phyloP scores from a whole-genome alignment of 2,797 vertebrate genomes.

The Vespertilio murinus region DNA sequence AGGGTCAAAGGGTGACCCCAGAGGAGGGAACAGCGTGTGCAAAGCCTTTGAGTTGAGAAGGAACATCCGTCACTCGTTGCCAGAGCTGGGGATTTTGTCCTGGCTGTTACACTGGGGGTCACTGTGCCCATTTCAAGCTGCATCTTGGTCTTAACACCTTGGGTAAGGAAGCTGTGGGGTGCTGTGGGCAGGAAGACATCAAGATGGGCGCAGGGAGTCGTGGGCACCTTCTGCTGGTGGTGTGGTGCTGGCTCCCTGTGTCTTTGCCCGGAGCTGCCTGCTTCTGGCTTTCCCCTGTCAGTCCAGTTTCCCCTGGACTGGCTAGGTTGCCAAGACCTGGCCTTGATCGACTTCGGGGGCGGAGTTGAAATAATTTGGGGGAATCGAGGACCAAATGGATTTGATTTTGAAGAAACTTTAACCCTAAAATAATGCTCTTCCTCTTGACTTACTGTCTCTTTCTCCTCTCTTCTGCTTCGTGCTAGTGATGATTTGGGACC shows the following conservation, averaged over 20 bases:
- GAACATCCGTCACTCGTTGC: neutral
- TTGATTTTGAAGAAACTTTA: slow-evolving; percentile 23
- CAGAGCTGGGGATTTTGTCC: neutral
- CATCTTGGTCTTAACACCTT: neutral
- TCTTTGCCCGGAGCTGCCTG: neutral
- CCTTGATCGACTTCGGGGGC: neutral
- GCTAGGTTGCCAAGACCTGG: neutral
- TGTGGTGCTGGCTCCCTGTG: neutral
- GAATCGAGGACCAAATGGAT: neutral
- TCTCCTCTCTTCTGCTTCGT: slow-evolving; percentile 74
- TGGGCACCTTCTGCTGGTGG: neutral
- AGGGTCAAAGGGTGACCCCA: neutral
- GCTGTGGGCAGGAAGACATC: neutral
- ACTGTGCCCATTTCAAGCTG: neutral
- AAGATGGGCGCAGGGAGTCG: neutral
- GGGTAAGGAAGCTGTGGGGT: neutral
- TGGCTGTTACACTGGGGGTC: neutral
- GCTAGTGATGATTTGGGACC: slow-evolving; percentile 72
- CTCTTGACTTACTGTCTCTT: slow-evolving; percentile 59
- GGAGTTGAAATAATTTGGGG: neutral
- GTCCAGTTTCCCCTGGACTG: no score
- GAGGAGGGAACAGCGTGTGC: neutral
- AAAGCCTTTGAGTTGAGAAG: neutral
- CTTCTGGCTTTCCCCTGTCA: neutral
- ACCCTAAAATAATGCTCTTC: slow-evolving; percentile 52